Percentiles rank a stretch among this genome's conserved stretches.
These are phyloP conservation scores for Lepus timidus DNA, from an alignment of 2,113 vertebrate species.

Conservation along the genomic window DNA sequence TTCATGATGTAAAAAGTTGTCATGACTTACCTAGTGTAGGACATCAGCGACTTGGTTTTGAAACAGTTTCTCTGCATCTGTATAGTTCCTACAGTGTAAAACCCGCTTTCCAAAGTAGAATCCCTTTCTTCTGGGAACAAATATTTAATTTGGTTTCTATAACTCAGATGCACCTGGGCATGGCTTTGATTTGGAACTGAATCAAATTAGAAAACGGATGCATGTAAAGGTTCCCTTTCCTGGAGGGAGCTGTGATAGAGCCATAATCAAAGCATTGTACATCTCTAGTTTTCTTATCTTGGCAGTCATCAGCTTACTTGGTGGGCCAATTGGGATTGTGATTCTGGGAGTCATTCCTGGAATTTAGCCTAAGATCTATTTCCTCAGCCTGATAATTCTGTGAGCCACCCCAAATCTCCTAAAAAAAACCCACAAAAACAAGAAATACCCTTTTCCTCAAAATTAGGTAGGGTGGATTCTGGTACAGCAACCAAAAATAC, in stretches of 20 bases:
- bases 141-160: slow-evolving; percentile 22
- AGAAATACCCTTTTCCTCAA: background rate
- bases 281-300: background rate
- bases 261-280: background rate
- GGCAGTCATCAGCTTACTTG: slow-evolving; percentile 30
- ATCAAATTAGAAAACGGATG: background rate
- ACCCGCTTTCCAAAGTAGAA: background rate
- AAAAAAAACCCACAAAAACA: background rate
- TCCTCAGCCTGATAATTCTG: slow-evolving; percentile 46
- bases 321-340: slow-evolving; percentile 47
- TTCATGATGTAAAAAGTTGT: background rate
- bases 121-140: background rate
- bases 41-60: background rate
- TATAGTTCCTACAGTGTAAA: background rate
- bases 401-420: background rate
- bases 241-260: background rate
- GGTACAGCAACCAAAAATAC: background rate
- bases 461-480: slow-evolving; percentile 6
- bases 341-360: slow-evolving; percentile 54
- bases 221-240: background rate
- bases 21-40: background rate
- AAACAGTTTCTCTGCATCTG: background rate
- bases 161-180: background rate
- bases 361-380: slow-evolving; percentile 35
- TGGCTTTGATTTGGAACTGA: background rate